These are phyloP conservation scores for Neogobius melanostomus DNA, from an alignment of 2,113 vertebrate species.

Conservation along the genomic window DNA sequence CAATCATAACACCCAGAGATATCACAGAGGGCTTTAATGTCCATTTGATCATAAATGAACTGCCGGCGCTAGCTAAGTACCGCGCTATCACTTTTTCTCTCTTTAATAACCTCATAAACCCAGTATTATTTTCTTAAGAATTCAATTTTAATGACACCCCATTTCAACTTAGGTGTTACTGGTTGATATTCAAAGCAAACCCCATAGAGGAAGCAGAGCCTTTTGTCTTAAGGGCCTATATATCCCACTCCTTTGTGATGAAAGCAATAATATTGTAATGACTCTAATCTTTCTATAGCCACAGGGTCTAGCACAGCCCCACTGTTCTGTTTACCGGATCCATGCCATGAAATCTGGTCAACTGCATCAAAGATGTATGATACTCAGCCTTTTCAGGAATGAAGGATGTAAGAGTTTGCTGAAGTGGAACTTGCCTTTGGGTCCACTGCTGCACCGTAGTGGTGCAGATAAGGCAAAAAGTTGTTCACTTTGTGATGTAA, in stretches of 20 bases:
- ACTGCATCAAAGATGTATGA: conserved; percentile 72
- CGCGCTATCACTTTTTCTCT: conserved; percentile 33
- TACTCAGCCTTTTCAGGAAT: conserved; percentile 74
- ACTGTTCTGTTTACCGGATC: conserved; percentile 60
- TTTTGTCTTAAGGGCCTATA: conserved; percentile 60
- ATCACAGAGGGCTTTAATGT: conserved; percentile 47
- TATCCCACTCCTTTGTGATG: conserved; percentile 62
- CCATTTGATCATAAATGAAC: conserved; percentile 52
- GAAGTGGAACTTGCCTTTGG: conserved; percentile 34
- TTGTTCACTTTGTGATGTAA: no score
- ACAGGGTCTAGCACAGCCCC: conserved; percentile 62
- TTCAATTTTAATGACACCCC: conserved; percentile 29
- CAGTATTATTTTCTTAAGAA: conserved; percentile 25
- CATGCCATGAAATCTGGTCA: conserved; percentile 66
- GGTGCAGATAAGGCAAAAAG: no score
- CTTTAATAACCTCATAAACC: conserved; percentile 37
- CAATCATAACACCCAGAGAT: conserved; percentile 41
- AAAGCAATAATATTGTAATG: conserved; percentile 75
- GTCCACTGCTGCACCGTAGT: neutral
- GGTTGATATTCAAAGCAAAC: conserved; percentile 55
- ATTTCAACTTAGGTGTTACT: conserved; percentile 72
- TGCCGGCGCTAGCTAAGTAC: conserved; percentile 46
- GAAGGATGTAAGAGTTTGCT: conserved; percentile 67
- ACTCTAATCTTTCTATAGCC: conserved; percentile 68
- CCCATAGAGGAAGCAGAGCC: conserved; percentile 52